Evolutionary conservation across 2,797 vertebrate genomes (phyloP), one percentile per base, ranked within the genome.

Genomic region (Australoheros facetus): DNA sequence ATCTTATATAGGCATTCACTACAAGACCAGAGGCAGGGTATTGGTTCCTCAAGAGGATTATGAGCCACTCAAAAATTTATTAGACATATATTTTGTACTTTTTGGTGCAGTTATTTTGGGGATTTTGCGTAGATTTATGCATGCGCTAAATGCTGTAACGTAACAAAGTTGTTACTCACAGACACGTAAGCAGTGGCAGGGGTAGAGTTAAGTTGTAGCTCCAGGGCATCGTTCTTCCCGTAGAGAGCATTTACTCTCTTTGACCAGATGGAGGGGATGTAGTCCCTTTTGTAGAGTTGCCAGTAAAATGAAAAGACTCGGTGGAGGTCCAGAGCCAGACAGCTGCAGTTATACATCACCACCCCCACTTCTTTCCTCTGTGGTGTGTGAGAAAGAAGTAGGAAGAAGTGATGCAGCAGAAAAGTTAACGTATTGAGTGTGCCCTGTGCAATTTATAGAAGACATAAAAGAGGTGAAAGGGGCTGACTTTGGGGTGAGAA

Each of bases 331-430:
- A 97, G 93, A 80, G 96, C 97, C 82, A 98, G 94, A 83, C 97
- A 98, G 94, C 97, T 98, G 91, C 97, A 98, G 94, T 98, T 98
- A 91, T 97, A 97, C 56, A 98, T 90, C 5, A 98, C 89, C 94
- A 98, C 77, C 0, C 97, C 97, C 45, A 98, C 95, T 78, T 98
- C 97, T 86, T 98, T 98, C 93, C 97, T 98, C 97, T 98, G 96
- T 91, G 89, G 82, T 77, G 93, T 83, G 88, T 62, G 19, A 84
- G 51, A 62, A 48, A 81, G 30, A 55, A 83, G 60, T 19, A 71
- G 21, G 54, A 64, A 79, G 60, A 66, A 70, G 60, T 85, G 80
- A 87, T 34, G 74, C 81, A 81, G 89, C 78, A 88, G 48, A 84
- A 83, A 85, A 76, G 73, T 79, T 78, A 0, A 57, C 23, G 11